Percentiles rank a stretch among this genome's conserved stretches.
Evolutionary conservation across 2,113 vertebrate species (phyloP).

Genomic region (Orcinus orca): DNA sequence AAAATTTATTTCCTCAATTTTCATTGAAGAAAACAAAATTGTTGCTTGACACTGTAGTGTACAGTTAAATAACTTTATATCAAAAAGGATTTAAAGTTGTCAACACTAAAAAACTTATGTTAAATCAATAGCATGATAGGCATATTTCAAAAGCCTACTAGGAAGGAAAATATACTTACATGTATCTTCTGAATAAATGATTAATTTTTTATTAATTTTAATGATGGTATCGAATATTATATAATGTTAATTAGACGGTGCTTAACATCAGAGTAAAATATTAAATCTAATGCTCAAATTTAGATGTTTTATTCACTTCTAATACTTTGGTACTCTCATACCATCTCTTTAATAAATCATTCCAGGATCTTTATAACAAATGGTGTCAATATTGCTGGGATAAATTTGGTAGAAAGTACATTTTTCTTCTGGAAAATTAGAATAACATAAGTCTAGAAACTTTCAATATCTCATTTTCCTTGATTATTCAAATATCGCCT

Average conservation of each 20-base stretch:
- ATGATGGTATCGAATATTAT: conserved; percentile 73
- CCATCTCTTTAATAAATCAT: not conserved
- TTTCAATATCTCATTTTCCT: not conserved
- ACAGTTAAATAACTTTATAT: not conserved
- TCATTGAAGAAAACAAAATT: not conserved
- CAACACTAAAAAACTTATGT: not conserved
- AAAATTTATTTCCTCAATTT: conserved; percentile 4
- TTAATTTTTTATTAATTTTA: not conserved
- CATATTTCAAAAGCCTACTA: not conserved
- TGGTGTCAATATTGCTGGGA: not conserved
- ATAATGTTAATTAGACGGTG: not conserved
- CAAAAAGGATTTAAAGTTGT: not conserved
- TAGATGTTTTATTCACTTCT: not conserved
- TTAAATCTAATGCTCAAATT: not conserved
- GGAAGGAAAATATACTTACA: not conserved
- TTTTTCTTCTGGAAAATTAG: not conserved
- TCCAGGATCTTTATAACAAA: not conserved
- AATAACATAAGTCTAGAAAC: not conserved
- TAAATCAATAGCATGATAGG: not conserved
- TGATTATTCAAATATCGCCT: not conserved
- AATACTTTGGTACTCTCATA: not conserved
- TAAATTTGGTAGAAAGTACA: not conserved
- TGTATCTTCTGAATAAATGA: not conserved
- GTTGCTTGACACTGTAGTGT: not conserved
- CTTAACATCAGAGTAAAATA: not conserved